Base-by-base conservation (phyloP, 1,140 invertebrate genomes). In the Euwallacea similis region DNA sequence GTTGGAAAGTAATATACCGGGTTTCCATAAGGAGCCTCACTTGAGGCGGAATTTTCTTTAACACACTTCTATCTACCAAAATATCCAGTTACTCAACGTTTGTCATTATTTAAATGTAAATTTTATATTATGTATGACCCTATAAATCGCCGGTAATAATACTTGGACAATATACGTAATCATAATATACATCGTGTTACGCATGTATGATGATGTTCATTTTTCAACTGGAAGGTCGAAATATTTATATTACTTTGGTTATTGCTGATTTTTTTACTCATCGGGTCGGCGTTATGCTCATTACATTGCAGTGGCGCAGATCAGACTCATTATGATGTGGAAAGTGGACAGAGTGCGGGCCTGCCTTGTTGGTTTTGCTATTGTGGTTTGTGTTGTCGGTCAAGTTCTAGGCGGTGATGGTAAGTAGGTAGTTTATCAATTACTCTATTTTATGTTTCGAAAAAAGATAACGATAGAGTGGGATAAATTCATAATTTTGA, bases 141-240 rank as follows among this genome's bases (percentile, higher is more conserved):
- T 33, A 33, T 33, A 33, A 33, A 33, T 33, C 21, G 21, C 21
- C 21, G 21, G 21, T 33, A 33, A 33, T 33, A 33, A 33, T 33
- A 33, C 21, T 33, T 33, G 13, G 9, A 50, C 46, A 10, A 50
- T 50, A 50, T 13, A 13, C 13, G 6, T 50, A 50, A 2, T 13
- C 9, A 50, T 50, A 50, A 50, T 50, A 50, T 50, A 56, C 2
- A 64, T 64, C 55, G 50, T 69, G 74, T 74, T 76, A 77, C 76
- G 76, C 76, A 76, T 77, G 73, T 77, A 76, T 74, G 74, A 77
- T 74, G 74, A 75, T 64, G 59, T 33, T 33, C 21, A 61, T 61
- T 61, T 42, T 56, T 15, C 54, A 56, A 9, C 74, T 69, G 71
- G 76, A 77, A 77, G 76, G 76, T 77, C 76, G 76, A 71, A 74